Conservation (phyloP, 2,797 vertebrate genomes). For the Molossus alvarezi region DNA sequence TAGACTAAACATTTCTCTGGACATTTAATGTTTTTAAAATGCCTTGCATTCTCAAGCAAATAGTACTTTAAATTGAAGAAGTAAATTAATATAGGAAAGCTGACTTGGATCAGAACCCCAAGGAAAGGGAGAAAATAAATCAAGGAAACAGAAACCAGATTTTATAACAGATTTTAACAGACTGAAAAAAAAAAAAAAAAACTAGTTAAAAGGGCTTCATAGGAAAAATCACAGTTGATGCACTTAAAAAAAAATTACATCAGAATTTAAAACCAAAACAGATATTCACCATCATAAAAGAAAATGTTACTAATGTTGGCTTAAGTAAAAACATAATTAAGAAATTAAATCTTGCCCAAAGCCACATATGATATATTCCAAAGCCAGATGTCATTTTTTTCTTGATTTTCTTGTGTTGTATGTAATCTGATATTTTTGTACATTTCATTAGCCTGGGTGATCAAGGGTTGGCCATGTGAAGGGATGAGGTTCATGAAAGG, state of each 20-base stretch:
- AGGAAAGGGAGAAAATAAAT: constrained; percentile 62
- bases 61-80: constrained; percentile 66
- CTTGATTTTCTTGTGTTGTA: constrained; percentile 24
- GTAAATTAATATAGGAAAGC: constrained; percentile 59
- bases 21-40: constrained; percentile 48
- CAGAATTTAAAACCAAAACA: constrained; percentile 63
- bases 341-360: constrained; percentile 58
- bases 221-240: constrained; percentile 58
- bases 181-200: constrained; percentile 16
- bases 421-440: constrained; percentile 58
- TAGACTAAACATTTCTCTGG: constrained; percentile 51
- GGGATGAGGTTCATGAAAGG: background rate
- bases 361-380: constrained; percentile 36
- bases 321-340: constrained; percentile 73
- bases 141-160: constrained; percentile 66
- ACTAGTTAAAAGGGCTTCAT: constrained; percentile 44
- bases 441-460: constrained; percentile 58
- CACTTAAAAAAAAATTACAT: background rate
- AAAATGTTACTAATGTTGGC: constrained; percentile 67
- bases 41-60: constrained; percentile 60
- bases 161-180: constrained; percentile 73
- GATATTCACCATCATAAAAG: constrained; percentile 44
- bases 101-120: constrained; percentile 65
- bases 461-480: constrained; percentile 36
- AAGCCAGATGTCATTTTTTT: constrained; percentile 57